Evolutionary conservation across 2,888 invertebrate species (phyloP).

Genomic region (Amphipoea lucens): DNA sequence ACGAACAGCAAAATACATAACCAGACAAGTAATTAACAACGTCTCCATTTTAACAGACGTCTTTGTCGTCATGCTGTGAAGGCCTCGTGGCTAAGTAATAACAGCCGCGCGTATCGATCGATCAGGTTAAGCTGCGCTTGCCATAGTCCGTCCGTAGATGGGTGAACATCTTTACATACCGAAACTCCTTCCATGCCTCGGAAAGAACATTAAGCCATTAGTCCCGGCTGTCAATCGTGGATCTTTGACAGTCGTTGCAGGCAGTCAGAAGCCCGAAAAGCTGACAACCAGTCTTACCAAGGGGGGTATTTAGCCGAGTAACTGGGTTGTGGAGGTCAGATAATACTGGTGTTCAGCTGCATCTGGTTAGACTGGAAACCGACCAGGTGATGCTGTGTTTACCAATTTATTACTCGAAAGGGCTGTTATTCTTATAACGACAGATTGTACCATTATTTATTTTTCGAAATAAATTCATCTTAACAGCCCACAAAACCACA

Average conservation of each 20-base stretch:
- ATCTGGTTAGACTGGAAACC: no score
- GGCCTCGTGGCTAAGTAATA: no score
- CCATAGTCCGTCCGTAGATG: no score
- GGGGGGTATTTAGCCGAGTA: neutral
- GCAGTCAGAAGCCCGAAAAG: neutral
- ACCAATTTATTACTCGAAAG: neutral
- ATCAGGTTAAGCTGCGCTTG: no score
- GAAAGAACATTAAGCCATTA: no score
- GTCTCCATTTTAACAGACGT: no score
- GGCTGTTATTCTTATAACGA: neutral
- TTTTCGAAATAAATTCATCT: neutral
- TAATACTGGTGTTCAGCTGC: no score
- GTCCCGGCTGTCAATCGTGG: neutral
- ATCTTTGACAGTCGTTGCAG: neutral
- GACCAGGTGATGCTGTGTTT: neutral
- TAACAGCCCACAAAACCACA: conserved; percentile 28
- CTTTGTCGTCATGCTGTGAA: no score
- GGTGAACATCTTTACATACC: no score
- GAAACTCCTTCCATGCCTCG: no score
- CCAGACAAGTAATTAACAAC: neutral
- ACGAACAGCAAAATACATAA: neutral
- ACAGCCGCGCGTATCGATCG: no score
- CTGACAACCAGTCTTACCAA: neutral
- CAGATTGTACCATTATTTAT: neutral
- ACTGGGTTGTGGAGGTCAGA: neutral